phyloP scores from a whole-genome alignment of 2,888 invertebrate genomes.

The Emmelina monodactyla region DNA sequence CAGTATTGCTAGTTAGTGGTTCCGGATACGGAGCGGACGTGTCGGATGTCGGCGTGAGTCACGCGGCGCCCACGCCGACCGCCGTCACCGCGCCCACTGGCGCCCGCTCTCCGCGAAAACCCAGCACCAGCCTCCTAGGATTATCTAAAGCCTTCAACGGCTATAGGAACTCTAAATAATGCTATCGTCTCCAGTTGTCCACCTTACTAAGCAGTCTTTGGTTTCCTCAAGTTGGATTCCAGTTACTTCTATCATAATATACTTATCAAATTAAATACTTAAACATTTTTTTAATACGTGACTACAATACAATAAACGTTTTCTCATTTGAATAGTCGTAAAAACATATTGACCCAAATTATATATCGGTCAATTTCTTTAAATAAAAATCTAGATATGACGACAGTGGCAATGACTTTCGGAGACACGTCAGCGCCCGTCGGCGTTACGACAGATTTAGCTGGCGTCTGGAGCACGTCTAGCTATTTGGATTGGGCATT shows the following conservation, averaged over 20 bases:
- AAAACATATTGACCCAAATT: too few species aligned
- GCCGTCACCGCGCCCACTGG: constrained; percentile 27
- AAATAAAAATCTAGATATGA: background rate
- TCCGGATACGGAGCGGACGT: constrained; percentile 66
- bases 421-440: background rate
- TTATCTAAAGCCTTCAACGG: too few species aligned
- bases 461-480: constrained; percentile 58
- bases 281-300: too few species aligned
- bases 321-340: too few species aligned
- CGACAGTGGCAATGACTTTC: background rate
- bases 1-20: constrained; percentile 59
- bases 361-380: background rate
- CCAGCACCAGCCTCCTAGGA: too few species aligned
- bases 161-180: too few species aligned
- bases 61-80: constrained; percentile 47
- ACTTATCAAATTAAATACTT: too few species aligned
- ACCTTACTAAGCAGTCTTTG: too few species aligned
- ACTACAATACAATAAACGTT: too few species aligned
- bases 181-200: too few species aligned
- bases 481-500: constrained; percentile 59
- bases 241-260: too few species aligned
- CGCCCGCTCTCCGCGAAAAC: constrained; percentile 17
- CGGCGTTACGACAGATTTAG: constrained; percentile 50
- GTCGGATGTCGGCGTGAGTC: constrained; percentile 68
- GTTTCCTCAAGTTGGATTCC: too few species aligned